Evolutionary conservation across 2,888 invertebrate species (phyloP).

Genomic region (Polia nebulosa): DNA sequence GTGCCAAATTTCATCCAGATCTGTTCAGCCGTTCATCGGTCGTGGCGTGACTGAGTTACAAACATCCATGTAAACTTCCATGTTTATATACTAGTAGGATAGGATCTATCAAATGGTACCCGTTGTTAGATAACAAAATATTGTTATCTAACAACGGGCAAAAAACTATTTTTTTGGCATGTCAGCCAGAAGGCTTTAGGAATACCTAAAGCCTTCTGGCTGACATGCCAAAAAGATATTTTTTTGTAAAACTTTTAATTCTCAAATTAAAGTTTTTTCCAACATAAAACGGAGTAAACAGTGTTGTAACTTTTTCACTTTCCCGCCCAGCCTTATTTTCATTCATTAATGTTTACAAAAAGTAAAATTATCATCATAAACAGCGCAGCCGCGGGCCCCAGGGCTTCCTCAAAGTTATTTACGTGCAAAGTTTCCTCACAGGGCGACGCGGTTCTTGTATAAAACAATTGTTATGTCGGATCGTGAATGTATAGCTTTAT

Average conservation of each 20-base stretch:
- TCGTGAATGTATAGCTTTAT: constrained; percentile 54
- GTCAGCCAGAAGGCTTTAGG: too few species aligned
- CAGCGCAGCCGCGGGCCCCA: constrained; percentile 53
- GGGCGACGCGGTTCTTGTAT: constrained; percentile 58
- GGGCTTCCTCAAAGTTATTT: constrained; percentile 67
- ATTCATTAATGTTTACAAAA: constrained; percentile 64
- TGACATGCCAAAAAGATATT: not conserved
- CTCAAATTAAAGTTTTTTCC: not conserved
- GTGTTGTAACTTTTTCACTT: constrained; percentile 45
- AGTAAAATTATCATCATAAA: constrained; percentile 65
- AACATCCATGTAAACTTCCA: too few species aligned
- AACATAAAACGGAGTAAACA: not conserved
- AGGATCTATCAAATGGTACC: too few species aligned
- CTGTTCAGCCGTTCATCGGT: too few species aligned
- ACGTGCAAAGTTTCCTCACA: constrained; percentile 64
- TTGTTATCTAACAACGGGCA: too few species aligned
- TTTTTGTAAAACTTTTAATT: not conserved
- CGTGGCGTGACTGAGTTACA: too few species aligned
- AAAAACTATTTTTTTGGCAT: not conserved
- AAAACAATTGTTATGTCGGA: constrained; percentile 65
- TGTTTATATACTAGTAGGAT: too few species aligned
- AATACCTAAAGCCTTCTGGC: too few species aligned
- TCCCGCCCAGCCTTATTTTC: constrained; percentile 52
- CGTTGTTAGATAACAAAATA: too few species aligned
- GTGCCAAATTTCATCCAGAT: too few species aligned